Evolutionary conservation across 2,113 vertebrate genomes (phyloP).

Genomic region (Mesoclemmys tuberculata): DNA sequence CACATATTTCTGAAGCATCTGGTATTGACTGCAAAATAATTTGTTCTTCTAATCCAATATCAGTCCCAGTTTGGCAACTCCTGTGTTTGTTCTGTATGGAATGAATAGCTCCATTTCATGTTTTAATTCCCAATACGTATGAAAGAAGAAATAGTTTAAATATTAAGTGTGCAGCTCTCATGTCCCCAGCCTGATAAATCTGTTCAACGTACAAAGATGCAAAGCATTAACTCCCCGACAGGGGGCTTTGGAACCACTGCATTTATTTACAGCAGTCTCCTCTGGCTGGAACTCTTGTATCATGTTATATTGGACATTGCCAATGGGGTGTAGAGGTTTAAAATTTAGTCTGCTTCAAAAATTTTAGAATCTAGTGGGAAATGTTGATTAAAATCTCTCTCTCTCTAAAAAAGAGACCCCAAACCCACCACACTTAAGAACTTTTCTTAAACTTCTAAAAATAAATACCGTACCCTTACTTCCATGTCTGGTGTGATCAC

Average conservation of each 20-base stretch:
- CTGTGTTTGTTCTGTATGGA: not conserved
- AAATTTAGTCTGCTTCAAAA: not conserved
- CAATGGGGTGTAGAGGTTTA: not conserved
- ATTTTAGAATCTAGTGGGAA: not conserved
- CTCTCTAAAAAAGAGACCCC: not conserved
- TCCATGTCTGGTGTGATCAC: not conserved
- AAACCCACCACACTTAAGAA: not conserved
- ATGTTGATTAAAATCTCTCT: not conserved
- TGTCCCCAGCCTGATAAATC: not conserved
- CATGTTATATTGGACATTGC: not conserved
- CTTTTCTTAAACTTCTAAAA: not conserved
- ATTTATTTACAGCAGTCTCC: not conserved
- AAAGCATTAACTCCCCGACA: not conserved
- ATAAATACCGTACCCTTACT: not conserved
- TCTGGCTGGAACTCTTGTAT: not conserved
- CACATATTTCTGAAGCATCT: not conserved
- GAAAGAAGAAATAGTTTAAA: not conserved
- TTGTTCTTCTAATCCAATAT: not conserved
- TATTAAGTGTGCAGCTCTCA: not conserved
- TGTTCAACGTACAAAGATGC: not conserved
- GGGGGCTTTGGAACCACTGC: not conserved
- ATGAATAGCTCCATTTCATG: not conserved
- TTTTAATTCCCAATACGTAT: not conserved
- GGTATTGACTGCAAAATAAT: not conserved
- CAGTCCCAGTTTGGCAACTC: not conserved